A percentile compares a stretch with the other conserved stretches of the same genome.
Conservation (phyloP, 2,888 invertebrate genomes). For the Chrysomela aeneicollis region DNA sequence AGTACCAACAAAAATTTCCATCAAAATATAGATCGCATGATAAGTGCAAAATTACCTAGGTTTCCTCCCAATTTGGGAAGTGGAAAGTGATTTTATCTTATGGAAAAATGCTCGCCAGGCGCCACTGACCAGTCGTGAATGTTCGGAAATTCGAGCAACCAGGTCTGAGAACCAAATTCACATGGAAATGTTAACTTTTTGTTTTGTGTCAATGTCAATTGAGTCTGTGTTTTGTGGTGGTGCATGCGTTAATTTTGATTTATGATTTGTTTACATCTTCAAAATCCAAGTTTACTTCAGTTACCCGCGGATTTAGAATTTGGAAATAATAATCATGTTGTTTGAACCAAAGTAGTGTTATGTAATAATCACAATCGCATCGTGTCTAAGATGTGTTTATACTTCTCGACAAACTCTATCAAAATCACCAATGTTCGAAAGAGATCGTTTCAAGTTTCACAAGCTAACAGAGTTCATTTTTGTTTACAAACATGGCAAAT, state of each 20-base stretch:
- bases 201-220: no score
- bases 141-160: no score
- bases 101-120: no score
- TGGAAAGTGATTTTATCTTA: no score
- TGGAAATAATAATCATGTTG: background rate
- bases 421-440: slow-evolving; percentile 11
- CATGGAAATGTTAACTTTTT: no score
- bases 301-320: slow-evolving; percentile 29
- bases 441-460: background rate
- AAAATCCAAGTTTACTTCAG: slow-evolving; percentile 25
- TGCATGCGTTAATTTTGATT: no score
- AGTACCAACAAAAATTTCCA: no score
- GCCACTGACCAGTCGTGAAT: no score
- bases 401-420: background rate
- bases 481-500: slow-evolving; percentile 31
- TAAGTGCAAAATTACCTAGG: no score
- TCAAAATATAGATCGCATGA: no score
- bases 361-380: background rate
- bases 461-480: slow-evolving; percentile 22
- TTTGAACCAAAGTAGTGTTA: slow-evolving; percentile 2
- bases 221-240: background rate
- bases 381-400: slow-evolving; percentile 15
- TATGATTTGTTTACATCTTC: slow-evolving; percentile 7
- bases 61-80: no score
- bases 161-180: no score